These are phyloP conservation scores for Aphaenogaster floridana DNA, from an alignment of 1,140 invertebrate species.

Conservation along the genomic window DNA sequence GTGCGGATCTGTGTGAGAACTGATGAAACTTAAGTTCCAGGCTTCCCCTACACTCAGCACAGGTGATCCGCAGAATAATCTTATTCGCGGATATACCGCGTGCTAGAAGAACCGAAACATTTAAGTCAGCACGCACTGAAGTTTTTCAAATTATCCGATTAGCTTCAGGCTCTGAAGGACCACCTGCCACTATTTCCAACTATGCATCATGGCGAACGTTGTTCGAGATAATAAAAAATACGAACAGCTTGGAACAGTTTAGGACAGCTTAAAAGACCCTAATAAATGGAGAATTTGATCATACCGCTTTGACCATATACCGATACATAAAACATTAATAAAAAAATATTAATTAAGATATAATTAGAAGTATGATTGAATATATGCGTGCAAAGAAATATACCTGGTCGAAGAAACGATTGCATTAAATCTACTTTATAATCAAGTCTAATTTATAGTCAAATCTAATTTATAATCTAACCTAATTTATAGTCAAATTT, in stretches of 20 bases:
- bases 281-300: not conserved
- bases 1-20: constrained; percentile 43
- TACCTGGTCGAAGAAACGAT: not conserved
- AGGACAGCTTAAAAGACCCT: not conserved
- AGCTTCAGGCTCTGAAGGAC: not conserved
- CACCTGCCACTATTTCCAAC: not conserved
- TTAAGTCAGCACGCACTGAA: not conserved
- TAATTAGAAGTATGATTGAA: not conserved
- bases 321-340: not conserved
- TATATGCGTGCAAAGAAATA: not conserved
- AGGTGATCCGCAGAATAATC: constrained; percentile 5
- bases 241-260: not conserved
- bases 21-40: constrained; percentile 52
- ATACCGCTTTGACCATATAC: not conserved
- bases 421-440: not conserved
- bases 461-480: not conserved
- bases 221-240: not conserved
- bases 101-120: not conserved
- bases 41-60: not conserved
- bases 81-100: not conserved
- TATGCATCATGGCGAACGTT: not conserved
- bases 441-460: not conserved
- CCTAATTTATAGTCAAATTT: not conserved
- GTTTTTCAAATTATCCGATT: not conserved
- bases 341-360: not conserved